Base-by-base conservation (phyloP, 2,888 invertebrate species). In the Latheticus oryzae region DNA sequence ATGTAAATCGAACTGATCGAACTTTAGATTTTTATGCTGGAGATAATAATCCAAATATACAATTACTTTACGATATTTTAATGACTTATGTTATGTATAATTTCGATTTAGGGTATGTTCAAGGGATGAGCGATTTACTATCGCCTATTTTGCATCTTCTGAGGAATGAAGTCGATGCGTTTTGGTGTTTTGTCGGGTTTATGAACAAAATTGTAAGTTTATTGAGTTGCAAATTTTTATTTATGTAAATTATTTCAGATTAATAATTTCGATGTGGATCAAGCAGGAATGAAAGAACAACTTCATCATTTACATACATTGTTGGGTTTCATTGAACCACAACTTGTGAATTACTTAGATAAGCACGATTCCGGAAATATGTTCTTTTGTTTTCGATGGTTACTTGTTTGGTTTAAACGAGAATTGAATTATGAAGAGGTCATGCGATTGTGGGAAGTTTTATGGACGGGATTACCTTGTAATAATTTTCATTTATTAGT, bases 21-120 rank as follows among this genome's bases (percentile, higher is more conserved):
- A 90, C 91, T 0, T 87, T 93, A 69, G 87, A 89, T 3, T 98
- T 91, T 79, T 99, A 89, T 78, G 88, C 93, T n/a, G 97, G 97
- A 0, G 95, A 96, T 61, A 87, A 93, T 68, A 97, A 97, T 78
- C 87, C 90, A 0, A 96, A 98, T 78, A 79, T 98, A 45, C 82
- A 85, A 53, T 84, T 91, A 7, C 79, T 99, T 1, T 88, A 92
- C 67, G 95, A 97, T 73, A 93, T 99, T 65, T 83, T 99, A 1
- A 94, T 98, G 94, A 98, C 98, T 0, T 99, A 98, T 75, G 91
- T 95, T 24, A 97, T 98, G 97, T 97, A 95, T 76, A 96, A 98
- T 82, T 98, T 98, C 77, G 97, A 99, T 80, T 82, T 99, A 68
- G 98, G 95, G 7, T 95, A 94, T 71, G 94, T 94, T 1, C 94